phyloP scores from a whole-genome alignment of 2,888 invertebrate genomes.

The Parelbella ahira region DNA sequence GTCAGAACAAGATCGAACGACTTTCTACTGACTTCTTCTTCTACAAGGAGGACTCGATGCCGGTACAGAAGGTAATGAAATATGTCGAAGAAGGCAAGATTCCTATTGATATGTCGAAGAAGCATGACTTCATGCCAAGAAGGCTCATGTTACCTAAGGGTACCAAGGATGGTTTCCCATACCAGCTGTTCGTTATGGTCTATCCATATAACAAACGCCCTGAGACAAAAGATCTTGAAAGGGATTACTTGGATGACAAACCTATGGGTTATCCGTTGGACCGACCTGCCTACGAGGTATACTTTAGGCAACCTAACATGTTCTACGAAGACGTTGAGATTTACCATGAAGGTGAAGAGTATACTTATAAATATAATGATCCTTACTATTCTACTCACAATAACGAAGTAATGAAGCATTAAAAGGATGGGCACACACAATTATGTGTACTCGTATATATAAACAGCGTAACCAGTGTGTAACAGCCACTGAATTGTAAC shows the following conservation, averaged over 20 bases:
- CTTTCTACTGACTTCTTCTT: slow-evolving; percentile 83
- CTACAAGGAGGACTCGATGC: slow-evolving; percentile 82
- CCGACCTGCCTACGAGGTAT: slow-evolving; percentile 64
- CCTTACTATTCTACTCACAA: slow-evolving; percentile 39
- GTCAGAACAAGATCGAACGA: slow-evolving; percentile 83
- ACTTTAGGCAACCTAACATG: slow-evolving; percentile 80
- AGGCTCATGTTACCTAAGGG: slow-evolving; percentile 87
- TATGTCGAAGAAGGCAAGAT: slow-evolving; percentile 76
- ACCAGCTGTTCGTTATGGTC: slow-evolving; percentile 83
- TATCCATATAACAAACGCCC: slow-evolving; percentile 72
- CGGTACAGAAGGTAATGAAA: slow-evolving; percentile 80
- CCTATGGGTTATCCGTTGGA: slow-evolving; percentile 82
- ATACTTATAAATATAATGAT: slow-evolving; percentile 46
- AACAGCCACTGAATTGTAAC: too few relatives aligned
- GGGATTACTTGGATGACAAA: slow-evolving; percentile 65
- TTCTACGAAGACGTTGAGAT: slow-evolving; percentile 80
- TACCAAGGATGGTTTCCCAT: slow-evolving; percentile 82
- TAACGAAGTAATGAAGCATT: slow-evolving; percentile 42
- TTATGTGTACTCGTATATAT: too few relatives aligned
- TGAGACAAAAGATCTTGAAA: slow-evolving; percentile 44
- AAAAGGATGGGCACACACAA: slow-evolving; percentile 25
- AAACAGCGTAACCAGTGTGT: too few relatives aligned
- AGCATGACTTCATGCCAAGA: slow-evolving; percentile 82
- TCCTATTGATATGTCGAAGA: slow-evolving; percentile 73
- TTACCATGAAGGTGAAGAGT: slow-evolving; percentile 67